A percentile compares a stretch with the other conserved stretches of the same genome.
phyloP scores from a whole-genome alignment of 1,140 invertebrate genomes.

The Paralvinella palmiformis region DNA sequence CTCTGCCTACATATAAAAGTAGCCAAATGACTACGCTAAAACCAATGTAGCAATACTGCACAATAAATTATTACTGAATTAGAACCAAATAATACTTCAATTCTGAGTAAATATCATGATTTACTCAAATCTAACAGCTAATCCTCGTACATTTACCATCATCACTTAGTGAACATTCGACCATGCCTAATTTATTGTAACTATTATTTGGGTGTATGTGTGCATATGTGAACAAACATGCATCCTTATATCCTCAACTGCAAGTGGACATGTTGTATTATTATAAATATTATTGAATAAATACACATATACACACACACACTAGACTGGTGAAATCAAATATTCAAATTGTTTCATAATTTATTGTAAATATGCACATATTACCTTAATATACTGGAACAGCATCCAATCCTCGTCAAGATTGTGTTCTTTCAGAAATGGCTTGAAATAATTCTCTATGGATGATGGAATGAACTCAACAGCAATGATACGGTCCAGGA shows the following conservation, averaged over 20 bases:
- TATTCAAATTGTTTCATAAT: not conserved
- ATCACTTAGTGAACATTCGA: too few species aligned
- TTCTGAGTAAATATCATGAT: too few species aligned
- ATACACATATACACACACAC: not conserved
- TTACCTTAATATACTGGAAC: slow-evolving; percentile 36
- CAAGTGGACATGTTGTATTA: not conserved
- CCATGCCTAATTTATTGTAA: too few species aligned
- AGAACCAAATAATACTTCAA: too few species aligned
- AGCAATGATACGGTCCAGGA: slow-evolving; percentile 37
- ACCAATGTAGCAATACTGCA: too few species aligned
- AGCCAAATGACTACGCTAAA: too few species aligned
- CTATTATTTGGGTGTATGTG: too few species aligned
- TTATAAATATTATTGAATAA: not conserved
- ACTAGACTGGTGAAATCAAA: not conserved
- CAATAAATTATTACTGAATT: too few species aligned
- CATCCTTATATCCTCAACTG: not conserved
- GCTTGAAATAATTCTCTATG: slow-evolving; percentile 29
- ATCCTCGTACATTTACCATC: too few species aligned
- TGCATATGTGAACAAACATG: too few species aligned
- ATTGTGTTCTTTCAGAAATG: slow-evolving; percentile 36
- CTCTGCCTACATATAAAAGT: too few species aligned
- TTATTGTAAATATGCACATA: not conserved
- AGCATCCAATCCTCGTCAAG: slow-evolving; percentile 36
- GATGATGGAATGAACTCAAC: slow-evolving; percentile 33
- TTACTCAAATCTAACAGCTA: too few species aligned